A percentile compares a stretch with the other conserved stretches of the same genome.
phyloP scores from a whole-genome alignment of 1,140 invertebrate species.

The Lepeophtheirus salmonis region DNA sequence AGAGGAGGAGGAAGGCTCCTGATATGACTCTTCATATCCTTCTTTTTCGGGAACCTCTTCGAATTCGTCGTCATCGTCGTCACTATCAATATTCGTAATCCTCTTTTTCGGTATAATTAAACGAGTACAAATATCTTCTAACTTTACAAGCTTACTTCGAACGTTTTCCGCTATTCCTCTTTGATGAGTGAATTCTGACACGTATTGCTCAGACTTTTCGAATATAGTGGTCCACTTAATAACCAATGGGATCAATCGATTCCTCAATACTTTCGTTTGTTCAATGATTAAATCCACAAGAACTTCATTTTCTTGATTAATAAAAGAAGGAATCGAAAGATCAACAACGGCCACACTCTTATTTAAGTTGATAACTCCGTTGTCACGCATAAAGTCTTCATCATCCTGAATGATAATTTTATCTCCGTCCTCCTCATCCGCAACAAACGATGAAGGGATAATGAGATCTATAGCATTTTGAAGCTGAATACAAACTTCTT shows the following conservation, averaged over 20 bases:
- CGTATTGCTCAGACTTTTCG: background rate
- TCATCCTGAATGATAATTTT: background rate
- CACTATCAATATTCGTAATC: slow-evolving; percentile 21
- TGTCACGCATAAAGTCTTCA: background rate
- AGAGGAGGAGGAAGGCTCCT: slow-evolving; percentile 17
- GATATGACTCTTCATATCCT: background rate
- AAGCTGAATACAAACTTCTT: background rate
- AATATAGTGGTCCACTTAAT: background rate
- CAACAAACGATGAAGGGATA: background rate
- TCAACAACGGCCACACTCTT: background rate
- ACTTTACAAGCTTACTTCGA: background rate
- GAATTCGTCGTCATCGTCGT: background rate
- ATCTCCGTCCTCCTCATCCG: background rate
- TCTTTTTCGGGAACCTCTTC: slow-evolving; percentile 4
- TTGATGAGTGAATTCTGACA: background rate
- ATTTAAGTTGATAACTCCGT: background rate
- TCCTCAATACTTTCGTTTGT: background rate
- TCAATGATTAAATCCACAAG: background rate
- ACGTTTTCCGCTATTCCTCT: background rate
- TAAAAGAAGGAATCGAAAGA: background rate
- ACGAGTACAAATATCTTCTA: background rate
- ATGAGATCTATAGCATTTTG: background rate
- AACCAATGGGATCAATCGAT: background rate
- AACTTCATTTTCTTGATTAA: background rate
- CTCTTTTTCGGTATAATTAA: background rate